A percentile compares a stretch with the other conserved stretches of the same genome.
Conservation (phyloP, 35 echinoderm and acorn worm species). For the Amphiura filiformis region DNA sequence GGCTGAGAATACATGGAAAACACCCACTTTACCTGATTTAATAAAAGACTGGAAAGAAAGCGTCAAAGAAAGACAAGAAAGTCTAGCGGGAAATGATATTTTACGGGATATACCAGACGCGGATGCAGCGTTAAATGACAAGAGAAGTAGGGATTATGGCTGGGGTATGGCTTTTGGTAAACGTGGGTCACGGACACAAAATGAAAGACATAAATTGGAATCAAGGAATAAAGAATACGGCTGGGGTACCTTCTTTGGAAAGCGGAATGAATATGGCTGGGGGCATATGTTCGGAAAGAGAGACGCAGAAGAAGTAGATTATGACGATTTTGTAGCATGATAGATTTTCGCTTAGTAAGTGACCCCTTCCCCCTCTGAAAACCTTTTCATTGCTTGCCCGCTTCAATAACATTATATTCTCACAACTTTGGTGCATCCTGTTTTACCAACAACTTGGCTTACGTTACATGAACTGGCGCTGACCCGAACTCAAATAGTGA, state of each 20-base stretch:
- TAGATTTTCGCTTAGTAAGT: not conserved
- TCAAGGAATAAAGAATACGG: not conserved
- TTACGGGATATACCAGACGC: not conserved
- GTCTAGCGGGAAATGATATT: not conserved
- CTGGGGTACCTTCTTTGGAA: not conserved
- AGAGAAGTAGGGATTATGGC: not conserved
- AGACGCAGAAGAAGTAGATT: not conserved
- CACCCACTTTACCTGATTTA: not conserved
- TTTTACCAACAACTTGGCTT: too few species aligned
- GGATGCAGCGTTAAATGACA: not conserved
- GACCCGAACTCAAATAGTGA: too few species aligned
- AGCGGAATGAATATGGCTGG: not conserved
- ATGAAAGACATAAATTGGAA: not conserved
- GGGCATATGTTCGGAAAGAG: not conserved
- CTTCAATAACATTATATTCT: too few species aligned
- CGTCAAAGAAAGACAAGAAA: not conserved
- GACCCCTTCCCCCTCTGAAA: too few species aligned
- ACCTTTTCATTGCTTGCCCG: too few species aligned
- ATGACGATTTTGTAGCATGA: constrained; percentile 7
- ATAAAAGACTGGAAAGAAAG: not conserved
- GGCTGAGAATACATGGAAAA: not conserved
- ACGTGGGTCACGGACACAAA: not conserved
- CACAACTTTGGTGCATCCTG: too few species aligned
- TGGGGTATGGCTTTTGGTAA: not conserved
- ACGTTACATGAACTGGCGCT: too few species aligned